Evolutionary conservation across 2,113 vertebrate genomes (phyloP).

Genomic region (Nansenia antarctica): DNA sequence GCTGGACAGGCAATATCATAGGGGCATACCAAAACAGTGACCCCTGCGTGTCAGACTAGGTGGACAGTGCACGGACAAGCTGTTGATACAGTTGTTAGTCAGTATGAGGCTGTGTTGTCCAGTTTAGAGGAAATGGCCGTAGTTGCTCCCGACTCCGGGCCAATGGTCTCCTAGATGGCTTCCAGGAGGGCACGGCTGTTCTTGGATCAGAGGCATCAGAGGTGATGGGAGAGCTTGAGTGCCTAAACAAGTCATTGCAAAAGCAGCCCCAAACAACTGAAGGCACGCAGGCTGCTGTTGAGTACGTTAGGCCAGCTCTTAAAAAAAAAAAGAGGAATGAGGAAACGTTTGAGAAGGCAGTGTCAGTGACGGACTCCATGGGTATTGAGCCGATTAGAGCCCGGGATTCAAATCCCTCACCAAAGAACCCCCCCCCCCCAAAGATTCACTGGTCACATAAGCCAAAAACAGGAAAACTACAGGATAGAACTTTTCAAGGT

Average conservation of each 20-base stretch:
- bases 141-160: conserved; percentile 7
- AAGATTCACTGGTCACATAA: too few species aligned
- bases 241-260: too few species aligned
- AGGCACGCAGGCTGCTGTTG: conserved; percentile 18
- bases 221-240: too few species aligned
- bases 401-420: conserved; percentile 19
- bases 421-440: too few species aligned
- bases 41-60: too few species aligned
- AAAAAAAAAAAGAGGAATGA: too few species aligned
- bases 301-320: conserved; percentile 14
- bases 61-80: too few species aligned
- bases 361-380: conserved; percentile 2
- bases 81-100: conserved; percentile 26
- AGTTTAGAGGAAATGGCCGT: conserved; percentile 17
- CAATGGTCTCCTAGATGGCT: conserved; percentile 23
- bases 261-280: too few species aligned
- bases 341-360: conserved; percentile 25
- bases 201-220: too few species aligned
- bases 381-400: conserved; percentile 17
- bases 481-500: background rate
- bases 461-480: conserved; percentile 2
- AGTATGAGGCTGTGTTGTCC: conserved; percentile 22
- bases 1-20: too few species aligned
- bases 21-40: too few species aligned
- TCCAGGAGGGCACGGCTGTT: too few species aligned